These are phyloP conservation scores for Recurvirostra avosetta DNA, from an alignment of 2,113 vertebrate genomes.

Conservation along the genomic window DNA sequence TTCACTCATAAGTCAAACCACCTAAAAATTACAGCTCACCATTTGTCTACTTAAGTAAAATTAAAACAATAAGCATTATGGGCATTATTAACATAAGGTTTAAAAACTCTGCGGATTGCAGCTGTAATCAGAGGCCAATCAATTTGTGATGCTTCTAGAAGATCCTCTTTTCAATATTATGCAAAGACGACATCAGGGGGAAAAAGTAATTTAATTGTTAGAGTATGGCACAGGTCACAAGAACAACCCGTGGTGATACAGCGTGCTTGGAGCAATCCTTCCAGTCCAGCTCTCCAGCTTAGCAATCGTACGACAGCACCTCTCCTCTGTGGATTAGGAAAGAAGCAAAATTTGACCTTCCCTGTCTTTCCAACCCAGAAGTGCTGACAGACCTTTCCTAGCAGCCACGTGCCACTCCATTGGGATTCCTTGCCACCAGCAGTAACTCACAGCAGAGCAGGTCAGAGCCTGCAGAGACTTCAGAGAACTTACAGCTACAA, in stretches of 20 bases:
- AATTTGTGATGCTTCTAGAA: neutral
- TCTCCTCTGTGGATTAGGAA: fast-evolving
- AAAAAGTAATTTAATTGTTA: neutral
- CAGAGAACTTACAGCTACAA: neutral
- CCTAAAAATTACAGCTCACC: neutral
- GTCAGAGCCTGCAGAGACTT: neutral
- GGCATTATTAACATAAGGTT: neutral
- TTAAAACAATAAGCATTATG: neutral
- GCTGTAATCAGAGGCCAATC: neutral
- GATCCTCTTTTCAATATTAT: neutral
- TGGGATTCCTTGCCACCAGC: neutral
- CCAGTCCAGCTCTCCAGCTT: neutral
- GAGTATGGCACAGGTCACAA: neutral
- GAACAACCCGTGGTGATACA: neutral
- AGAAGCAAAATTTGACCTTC: neutral
- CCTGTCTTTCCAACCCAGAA: neutral
- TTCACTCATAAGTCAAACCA: neutral
- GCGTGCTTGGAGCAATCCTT: fast-evolving
- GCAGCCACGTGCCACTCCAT: neutral
- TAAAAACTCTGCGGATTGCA: neutral
- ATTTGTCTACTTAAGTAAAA: neutral
- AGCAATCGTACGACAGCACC: neutral
- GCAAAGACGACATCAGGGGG: neutral
- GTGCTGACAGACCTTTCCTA: neutral
- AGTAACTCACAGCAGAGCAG: neutral